Base-by-base conservation (phyloP, 2,888 invertebrate species). In the Horisme vitalbata region DNA sequence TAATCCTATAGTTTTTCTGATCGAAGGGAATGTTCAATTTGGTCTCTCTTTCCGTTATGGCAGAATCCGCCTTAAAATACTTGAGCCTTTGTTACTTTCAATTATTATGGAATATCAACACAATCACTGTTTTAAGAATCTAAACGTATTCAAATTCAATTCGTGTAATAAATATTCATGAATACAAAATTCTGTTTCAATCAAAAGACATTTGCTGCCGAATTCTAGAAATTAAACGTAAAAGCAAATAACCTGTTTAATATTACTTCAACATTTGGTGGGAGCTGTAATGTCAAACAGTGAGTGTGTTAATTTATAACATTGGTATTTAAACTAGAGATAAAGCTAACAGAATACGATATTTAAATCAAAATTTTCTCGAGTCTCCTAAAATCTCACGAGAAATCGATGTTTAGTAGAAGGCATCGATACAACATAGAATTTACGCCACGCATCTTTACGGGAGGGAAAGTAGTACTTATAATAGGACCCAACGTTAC, bases 301-400 rank as follows among this genome's bases (percentile, higher is more conserved):
- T 89, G 87, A 89, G 75, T 87, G 88, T 89, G 89, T 89, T 88
- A 89, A 89, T 88, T 80, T 78, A 84, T 80, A 71, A 43, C 27
- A 78, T 71, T 62, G 66, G 65, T 61, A 41, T 59, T 68, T 67
- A 65, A 65, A 68, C 66, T 75, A 76, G 64, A 57, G 73, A 75
- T 87, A 83, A 85, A 86, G 77, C 85, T 87, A 86, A 71, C 60
- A 76, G 79, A 84, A 78, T 84, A 82, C 75, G 78, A 77, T 68
- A 51, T 73, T 77, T 75, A 71, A 28, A 20, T 47, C 46, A 47
- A 28, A 44, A 4, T 23, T 48, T 24, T 33, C 41, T 49, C 46
- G 48, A 41, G 45, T 52, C 55, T 50, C 45, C 21, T 32, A 2
- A 33, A 39, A 26, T 48, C 15, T 41, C 21, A 43, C 27, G 13